Evolutionary conservation across 2,113 vertebrate genomes (phyloP).

Genomic region (Tyrannus savana): DNA sequence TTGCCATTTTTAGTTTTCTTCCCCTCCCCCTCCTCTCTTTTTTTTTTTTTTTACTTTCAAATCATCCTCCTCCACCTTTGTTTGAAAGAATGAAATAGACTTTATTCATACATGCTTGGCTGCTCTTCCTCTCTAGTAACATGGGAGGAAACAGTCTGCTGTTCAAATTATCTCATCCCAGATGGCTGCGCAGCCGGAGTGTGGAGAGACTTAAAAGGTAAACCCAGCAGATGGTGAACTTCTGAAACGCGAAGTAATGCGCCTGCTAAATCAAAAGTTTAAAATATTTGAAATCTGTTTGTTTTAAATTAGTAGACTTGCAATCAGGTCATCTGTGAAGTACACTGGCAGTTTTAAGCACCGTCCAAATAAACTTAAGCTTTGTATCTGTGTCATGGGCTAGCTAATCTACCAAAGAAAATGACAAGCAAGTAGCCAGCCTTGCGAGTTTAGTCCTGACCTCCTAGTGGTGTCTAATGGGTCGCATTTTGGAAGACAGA

Average conservation of each 20-base stretch:
- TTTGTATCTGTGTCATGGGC: background rate
- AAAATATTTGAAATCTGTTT: slow-evolving; percentile 59
- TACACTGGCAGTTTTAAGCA: background rate
- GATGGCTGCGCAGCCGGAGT: slow-evolving; percentile 63
- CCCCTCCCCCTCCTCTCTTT: background rate
- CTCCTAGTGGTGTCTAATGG: background rate
- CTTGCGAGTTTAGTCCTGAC: background rate
- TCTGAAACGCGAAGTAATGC: slow-evolving; percentile 50
- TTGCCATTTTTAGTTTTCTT: slow-evolving; percentile 44
- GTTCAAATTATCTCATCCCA: slow-evolving; percentile 70
- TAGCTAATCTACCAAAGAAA: background rate
- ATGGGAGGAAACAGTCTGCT: slow-evolving; percentile 68
- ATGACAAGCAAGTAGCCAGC: background rate
- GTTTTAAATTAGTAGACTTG: slow-evolving; percentile 51
- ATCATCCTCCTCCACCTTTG: slow-evolving; percentile 61
- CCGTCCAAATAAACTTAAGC: accelerated
- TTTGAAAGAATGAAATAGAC: slow-evolving; percentile 69
- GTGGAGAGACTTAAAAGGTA: slow-evolving; percentile 64
- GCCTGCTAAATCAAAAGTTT: slow-evolving; percentile 66
- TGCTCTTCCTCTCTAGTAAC: slow-evolving; percentile 70
- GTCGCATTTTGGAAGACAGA: background rate
- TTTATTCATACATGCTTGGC: slow-evolving; percentile 72
- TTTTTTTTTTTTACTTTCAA: background rate
- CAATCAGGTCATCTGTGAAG: slow-evolving; percentile 40
- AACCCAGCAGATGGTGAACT: slow-evolving; percentile 68